phyloP scores from a whole-genome alignment of 2,888 invertebrate species.

The Tricholauxania praeusta region DNA sequence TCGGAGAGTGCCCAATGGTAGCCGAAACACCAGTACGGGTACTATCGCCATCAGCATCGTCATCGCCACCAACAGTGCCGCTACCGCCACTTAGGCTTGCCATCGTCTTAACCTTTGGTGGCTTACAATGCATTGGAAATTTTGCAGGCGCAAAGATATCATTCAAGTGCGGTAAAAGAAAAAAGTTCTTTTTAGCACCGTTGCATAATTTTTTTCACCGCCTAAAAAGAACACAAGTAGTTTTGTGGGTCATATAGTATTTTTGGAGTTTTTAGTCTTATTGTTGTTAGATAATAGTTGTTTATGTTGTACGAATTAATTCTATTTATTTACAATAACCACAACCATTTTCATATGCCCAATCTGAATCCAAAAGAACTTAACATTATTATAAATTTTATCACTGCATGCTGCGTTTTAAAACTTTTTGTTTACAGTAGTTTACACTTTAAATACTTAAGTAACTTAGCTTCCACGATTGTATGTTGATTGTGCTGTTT shows the following conservation, averaged over 20 bases:
- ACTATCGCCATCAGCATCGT: constrained; percentile 26
- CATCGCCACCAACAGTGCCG: background rate
- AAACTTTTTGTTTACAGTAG: too few species aligned
- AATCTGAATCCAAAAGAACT: background rate
- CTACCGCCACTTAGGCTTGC: constrained; percentile 21
- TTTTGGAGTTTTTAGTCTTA: too few species aligned
- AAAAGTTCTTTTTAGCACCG: background rate
- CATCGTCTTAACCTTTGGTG: constrained; percentile 21
- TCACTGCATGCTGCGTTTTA: too few species aligned
- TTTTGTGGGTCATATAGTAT: background rate
- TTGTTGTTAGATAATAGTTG: background rate
- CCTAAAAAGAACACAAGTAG: constrained; percentile 36
- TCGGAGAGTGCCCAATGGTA: constrained; percentile 19
- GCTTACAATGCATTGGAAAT: constrained; percentile 33
- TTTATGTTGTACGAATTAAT: constrained; percentile 4
- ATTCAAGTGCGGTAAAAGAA: background rate
- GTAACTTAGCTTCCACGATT: too few species aligned
- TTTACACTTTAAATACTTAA: too few species aligned
- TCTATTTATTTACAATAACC: constrained; percentile 12
- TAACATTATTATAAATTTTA: too few species aligned
- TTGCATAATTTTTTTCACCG: background rate
- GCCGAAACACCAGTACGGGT: constrained; percentile 12
- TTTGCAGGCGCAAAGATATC: background rate
- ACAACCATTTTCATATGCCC: background rate
- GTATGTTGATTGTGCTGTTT: too few species aligned